phyloP scores from a whole-genome alignment of 1,140 invertebrate genomes.

The Phthorimaea operculella region DNA sequence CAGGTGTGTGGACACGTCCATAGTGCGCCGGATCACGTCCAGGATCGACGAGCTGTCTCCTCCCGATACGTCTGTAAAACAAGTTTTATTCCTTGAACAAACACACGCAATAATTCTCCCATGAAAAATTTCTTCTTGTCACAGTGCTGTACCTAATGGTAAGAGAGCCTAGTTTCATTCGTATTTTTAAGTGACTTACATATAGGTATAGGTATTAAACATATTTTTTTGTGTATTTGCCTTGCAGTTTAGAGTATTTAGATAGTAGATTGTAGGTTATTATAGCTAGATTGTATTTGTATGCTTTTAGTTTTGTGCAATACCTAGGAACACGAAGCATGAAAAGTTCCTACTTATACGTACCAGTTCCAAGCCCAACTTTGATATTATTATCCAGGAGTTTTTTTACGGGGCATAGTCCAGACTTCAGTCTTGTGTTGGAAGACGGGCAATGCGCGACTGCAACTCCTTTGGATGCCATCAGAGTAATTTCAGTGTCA shows the following conservation, averaged over 20 bases:
- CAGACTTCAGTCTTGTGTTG: slow-evolving; percentile 85
- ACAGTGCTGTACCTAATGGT: too few relatives aligned
- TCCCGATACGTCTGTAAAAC: slow-evolving; percentile 79
- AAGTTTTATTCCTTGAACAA: neutral
- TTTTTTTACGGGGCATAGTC: slow-evolving; percentile 80
- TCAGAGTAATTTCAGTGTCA: slow-evolving; percentile 76
- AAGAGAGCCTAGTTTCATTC: too few relatives aligned
- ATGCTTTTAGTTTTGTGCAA: too few relatives aligned
- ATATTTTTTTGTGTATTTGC: too few relatives aligned
- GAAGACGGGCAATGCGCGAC: slow-evolving; percentile 90
- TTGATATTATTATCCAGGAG: slow-evolving; percentile 74
- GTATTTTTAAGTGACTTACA: too few relatives aligned
- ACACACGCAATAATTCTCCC: too few relatives aligned
- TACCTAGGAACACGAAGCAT: too few relatives aligned
- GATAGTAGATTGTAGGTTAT: too few relatives aligned
- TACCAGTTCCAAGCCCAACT: slow-evolving; percentile 89
- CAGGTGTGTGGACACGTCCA: slow-evolving; percentile 79
- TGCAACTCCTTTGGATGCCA: slow-evolving; percentile 72
- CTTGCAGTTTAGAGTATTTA: too few relatives aligned
- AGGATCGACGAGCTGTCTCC: slow-evolving; percentile 82
- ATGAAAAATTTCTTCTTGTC: too few relatives aligned
- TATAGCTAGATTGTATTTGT: too few relatives aligned
- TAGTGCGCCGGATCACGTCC: slow-evolving; percentile 77
- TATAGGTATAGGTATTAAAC: too few relatives aligned
- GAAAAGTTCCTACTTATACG: neutral